A percentile compares a stretch with the other conserved stretches of the same genome.
Conservation (phyloP, 2,113 vertebrate species). For the Dicrurus megarhynchus region DNA sequence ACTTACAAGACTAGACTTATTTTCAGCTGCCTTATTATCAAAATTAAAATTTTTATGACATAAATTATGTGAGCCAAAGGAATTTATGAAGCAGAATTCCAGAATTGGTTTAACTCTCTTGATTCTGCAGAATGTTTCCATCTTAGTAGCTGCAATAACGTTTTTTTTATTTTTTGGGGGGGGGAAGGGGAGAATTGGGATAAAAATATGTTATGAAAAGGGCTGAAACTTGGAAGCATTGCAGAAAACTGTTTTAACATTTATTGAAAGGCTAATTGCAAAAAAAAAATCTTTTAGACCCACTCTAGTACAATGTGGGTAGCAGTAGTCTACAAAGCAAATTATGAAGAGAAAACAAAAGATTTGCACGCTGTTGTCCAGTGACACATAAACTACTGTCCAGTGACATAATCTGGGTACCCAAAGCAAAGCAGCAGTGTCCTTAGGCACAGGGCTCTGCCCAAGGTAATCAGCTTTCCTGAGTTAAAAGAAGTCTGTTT, state of each 20-base stretch:
- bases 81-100: slow-evolving; percentile 5
- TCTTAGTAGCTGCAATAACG: not conserved
- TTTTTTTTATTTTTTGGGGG: not conserved
- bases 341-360: not conserved
- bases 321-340: not conserved
- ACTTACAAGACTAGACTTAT: slow-evolving; percentile 50
- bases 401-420: not conserved
- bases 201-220: not conserved
- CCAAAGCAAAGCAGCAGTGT: not conserved
- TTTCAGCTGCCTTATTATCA: slow-evolving; percentile 41
- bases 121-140: not conserved
- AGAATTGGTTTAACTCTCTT: not conserved
- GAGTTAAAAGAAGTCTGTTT: not conserved
- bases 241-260: not conserved
- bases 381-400: not conserved
- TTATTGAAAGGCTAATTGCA: not conserved
- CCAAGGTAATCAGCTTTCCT: not conserved
- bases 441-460: not conserved
- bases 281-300: not conserved
- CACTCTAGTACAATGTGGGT: not conserved
- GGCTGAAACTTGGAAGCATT: not conserved
- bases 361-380: not conserved
- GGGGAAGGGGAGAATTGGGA: too few species aligned
- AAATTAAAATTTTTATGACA: slow-evolving; percentile 25
- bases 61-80: not conserved